Evolutionary conservation across 2,797 vertebrate species (phyloP), one percentile per base, ranked within the genome.

Genomic region (Tachyglossus aculeatus): DNA sequence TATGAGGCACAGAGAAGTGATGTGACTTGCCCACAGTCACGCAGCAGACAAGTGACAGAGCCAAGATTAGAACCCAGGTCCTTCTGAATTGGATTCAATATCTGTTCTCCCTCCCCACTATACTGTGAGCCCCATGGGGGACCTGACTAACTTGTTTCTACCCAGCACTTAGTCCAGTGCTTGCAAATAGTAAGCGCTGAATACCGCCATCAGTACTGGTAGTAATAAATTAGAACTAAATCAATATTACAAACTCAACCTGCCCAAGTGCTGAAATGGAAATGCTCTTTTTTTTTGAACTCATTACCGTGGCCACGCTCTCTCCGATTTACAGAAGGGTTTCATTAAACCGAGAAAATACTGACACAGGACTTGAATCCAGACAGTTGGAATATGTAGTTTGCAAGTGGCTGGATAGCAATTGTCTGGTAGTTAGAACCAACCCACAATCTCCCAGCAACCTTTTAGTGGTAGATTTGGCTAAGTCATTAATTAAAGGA

Each of bases 401-500:
- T 41, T 68, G 41, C 13, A 74, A 78, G 34, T 51, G 22, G 45
- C 6, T 8, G 60, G 32, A 63, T 47, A 71, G 11, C 16, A 61
- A 27, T 25, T 44, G 14, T 41, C 48, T 68, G 39, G 5, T 61
- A 44, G 3, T n/a, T 56, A 38, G 8, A 36, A 29, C 61, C 19
- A 83, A 10, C 1, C 56, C 43, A 29, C 52, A 31, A 11, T 47
- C 21, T 70, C 3, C 34, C 76, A 40, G 53, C 31, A 57, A 40
- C 12, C 4, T 70, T 80, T 32, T 37, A 44, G 18, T 18, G 33
- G 3, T 52, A 31, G 60, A 66, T 41, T 67, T 67, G 43, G 64
- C 34, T 27, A 64, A 71, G 53, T 55, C n/a, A 67, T 38, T 67
- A 63, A 71, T 59, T 60, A 74, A 77, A 80, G 13, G 2, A 80